phyloP scores from a whole-genome alignment of 2,113 vertebrate species.

The Nothocercus julius region DNA sequence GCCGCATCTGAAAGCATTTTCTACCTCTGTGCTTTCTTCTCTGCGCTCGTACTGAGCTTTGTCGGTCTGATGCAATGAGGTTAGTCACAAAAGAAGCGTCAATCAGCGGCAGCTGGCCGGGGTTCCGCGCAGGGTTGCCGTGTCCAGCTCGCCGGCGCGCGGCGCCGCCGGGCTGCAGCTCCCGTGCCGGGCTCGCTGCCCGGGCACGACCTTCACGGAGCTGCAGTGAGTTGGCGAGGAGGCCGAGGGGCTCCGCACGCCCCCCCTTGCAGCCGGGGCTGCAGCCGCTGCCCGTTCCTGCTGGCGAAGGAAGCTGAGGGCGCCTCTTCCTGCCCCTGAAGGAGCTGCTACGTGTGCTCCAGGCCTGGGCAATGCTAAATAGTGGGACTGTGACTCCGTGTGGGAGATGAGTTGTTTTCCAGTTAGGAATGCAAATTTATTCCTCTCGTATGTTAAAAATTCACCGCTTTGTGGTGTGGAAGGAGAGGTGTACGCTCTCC shows the following conservation, averaged over 20 bases:
- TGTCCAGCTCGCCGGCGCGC: neutral
- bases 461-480: neutral
- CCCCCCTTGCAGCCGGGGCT: neutral
- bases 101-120: neutral
- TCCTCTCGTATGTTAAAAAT: neutral
- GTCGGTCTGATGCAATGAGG: neutral
- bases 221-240: neutral
- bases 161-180: neutral
- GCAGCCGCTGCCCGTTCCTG: neutral
- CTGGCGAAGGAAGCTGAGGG: neutral
- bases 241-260: neutral
- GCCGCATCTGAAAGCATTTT: neutral
- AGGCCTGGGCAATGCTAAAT: neutral
- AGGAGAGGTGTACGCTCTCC: neutral
- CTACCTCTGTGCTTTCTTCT: neutral
- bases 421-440: neutral
- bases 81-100: neutral
- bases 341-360: neutral
- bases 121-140: rapidly evolving
- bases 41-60: neutral
- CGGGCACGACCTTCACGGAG: neutral
- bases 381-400: neutral
- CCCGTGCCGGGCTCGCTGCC: neutral
- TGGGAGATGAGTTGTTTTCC: neutral
- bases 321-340: neutral